Base-by-base conservation (phyloP, 2,797 vertebrate species). In the Podarcis siculus region DNA sequence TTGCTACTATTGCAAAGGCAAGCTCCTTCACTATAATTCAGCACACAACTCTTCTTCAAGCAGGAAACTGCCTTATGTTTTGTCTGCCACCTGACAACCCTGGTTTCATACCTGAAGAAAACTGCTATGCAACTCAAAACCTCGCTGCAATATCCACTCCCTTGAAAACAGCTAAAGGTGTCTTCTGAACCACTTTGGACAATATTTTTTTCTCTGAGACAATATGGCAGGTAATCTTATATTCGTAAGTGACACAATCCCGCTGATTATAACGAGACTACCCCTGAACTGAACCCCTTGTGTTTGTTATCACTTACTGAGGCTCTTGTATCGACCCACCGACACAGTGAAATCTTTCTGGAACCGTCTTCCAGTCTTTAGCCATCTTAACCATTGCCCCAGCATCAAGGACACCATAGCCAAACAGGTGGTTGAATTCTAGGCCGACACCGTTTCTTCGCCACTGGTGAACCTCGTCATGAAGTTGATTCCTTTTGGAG, bases 401-500 rank as follows among this genome's bases (percentile, higher is more conserved):
- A 0, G 99, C 99, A 0, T 99, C 99, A 21, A 99, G 97, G 87
- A 99, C 99, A 0, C 99, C 99, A 0, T 99, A 99, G 87, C 99
- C 99, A 88, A 99, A 99, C 94, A 99, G 96, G 91, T 99, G 99
- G 95, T 99, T 99, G 94, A 99, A 99, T 94, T 99, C 99, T n/a
- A 99, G 97, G 84, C 99, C 99, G 5, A 99, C 99, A 0, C 99
- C 99, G 0, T 99, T 99, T 91, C 99, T 97, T 39, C 98, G 97
- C 99, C 99, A 99, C 87, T 98, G 98, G 92, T 99, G 99, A 76
- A 99, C 98, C 92, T 99, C 99, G 0, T 99, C 99, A 0, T 99
- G 99, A 35, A 99, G 98, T 94, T 99, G 98, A 96, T 99, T 99
- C 95, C 99, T 97, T 95, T 99, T 99, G 85, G 99, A 99, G 64